Percentiles rank a stretch among this genome's conserved stretches.
phyloP scores from a whole-genome alignment of 2,888 invertebrate species.

The Sphecodes monilicornis region DNA sequence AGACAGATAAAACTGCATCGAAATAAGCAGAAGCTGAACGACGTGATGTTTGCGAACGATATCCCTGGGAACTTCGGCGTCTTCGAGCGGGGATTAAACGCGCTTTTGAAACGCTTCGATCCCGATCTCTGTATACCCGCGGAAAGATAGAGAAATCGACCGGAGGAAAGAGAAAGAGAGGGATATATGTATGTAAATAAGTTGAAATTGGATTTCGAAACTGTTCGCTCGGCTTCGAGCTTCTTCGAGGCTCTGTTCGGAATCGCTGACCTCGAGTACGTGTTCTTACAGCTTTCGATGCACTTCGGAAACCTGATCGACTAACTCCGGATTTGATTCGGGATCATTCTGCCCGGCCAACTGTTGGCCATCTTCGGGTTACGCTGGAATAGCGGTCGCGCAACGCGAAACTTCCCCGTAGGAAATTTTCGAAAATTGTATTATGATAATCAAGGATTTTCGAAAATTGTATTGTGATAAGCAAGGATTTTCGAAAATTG shows the following conservation, averaged over 20 bases:
- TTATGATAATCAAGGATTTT: background rate
- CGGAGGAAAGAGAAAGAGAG: background rate
- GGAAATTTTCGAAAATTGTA: background rate
- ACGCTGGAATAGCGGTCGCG: background rate
- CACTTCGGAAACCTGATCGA: constrained; percentile 34
- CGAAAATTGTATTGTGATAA: background rate
- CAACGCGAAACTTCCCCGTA: background rate
- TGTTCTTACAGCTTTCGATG: constrained; percentile 18
- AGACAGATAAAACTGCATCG: background rate
- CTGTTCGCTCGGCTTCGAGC: constrained; percentile 7
- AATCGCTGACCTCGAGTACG: constrained; percentile 39
- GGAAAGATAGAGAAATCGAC: background rate
- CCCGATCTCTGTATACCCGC: background rate
- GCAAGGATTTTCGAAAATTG: background rate
- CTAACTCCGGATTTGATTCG: constrained; percentile 36
- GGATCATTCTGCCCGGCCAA: background rate
- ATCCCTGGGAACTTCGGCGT: background rate
- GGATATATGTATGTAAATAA: constrained; percentile 27
- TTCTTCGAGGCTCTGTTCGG: constrained; percentile 14
- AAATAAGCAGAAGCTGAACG: background rate
- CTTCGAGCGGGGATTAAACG: background rate
- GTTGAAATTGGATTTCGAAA: background rate
- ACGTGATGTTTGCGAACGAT: background rate
- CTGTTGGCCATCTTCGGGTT: background rate
- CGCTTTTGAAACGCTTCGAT: background rate